phyloP scores from a whole-genome alignment of 1,140 invertebrate genomes.

The Cataglyphis hispanica region DNA sequence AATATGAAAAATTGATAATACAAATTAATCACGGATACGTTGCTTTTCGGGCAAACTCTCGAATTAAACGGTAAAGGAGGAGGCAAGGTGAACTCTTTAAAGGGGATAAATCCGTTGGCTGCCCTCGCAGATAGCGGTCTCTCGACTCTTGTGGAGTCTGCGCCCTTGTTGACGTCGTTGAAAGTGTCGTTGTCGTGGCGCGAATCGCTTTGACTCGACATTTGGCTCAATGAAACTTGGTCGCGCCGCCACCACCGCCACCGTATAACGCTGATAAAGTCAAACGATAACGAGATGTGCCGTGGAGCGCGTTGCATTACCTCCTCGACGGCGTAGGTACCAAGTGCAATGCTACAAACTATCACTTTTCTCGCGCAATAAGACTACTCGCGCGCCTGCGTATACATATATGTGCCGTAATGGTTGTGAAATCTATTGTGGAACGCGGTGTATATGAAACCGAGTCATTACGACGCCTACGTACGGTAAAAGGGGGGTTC shows the following conservation, averaged over 20 bases:
- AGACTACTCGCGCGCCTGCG: constrained; percentile 22
- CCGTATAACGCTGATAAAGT: constrained; percentile 33
- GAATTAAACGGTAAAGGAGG: background rate
- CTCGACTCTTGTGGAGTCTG: constrained; percentile 1
- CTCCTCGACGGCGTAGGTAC: background rate
- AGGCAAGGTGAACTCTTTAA: constrained; percentile 30
- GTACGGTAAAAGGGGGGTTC: constrained; percentile 2
- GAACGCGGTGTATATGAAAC: constrained; percentile 42
- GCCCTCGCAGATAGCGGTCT: constrained; percentile 2
- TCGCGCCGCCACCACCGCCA: background rate
- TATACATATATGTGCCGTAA: constrained; percentile 27
- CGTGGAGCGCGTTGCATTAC: constrained; percentile 18
- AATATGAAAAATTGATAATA: background rate
- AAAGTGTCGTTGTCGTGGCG: constrained; percentile 19
- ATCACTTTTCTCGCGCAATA: constrained; percentile 59
- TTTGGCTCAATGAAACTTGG: constrained; percentile 24
- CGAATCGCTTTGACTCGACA: constrained; percentile 31
- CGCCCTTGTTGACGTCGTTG: constrained; percentile 6
- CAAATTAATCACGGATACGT: background rate
- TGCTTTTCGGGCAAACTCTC: background rate
- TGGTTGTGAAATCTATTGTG: constrained; percentile 57
- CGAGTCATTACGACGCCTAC: constrained; percentile 69
- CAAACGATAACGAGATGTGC: constrained; percentile 52
- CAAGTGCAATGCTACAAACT: constrained; percentile 61
- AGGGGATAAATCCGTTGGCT: constrained; percentile 23